Evolutionary conservation across 2,888 invertebrate genomes (phyloP), one percentile per base, ranked within the genome.

Genomic region (Drosophila conformis): DNA sequence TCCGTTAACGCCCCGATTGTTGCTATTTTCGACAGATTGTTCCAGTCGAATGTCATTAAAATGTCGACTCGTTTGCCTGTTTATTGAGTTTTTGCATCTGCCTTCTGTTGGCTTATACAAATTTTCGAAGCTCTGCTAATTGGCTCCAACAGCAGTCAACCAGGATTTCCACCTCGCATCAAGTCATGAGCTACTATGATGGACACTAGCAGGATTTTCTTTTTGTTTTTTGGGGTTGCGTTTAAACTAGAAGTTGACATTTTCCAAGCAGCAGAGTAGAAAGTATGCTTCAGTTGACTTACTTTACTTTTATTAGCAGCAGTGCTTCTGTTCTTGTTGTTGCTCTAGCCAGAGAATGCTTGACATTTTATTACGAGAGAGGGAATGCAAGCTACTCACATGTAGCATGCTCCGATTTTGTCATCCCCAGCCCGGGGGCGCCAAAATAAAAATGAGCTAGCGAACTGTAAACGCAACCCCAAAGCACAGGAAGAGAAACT

Each of bases 361-460:
- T 76, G 78, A 80, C 73, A 89, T 89, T 89, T 86, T 86, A 87
- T 81, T 78, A 76, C 75, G 66, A 71, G 69, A 69, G 64, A 67
- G 73, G 72, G 71, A 67, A 76, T 73, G 46, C 71, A 27, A 60
- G 81, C 60, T 54, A 62, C 81, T 71, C 83, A 70, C 73, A 85
- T 82, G 72, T 67, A 29, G 80, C 15, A 49, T 49, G 64, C 60
- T 66, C 61, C 59, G 72, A 82, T 89, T 78, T 86, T 79, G 86
- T 88, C 89, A 89, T 77, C 76, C 77, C 42, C 31, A 13, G 53
- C 76, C 72, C 79, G 48, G 70, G 62, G 83, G 87, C 82, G 68
- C 59, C 75, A 68, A 82, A 86, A 84, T 86, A 86, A 90, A 90
- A 87, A 89, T 87, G 84, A 84, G 84, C 84, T 76, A 83, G 81